Evolutionary conservation across 2,888 invertebrate genomes (phyloP).

Genomic region (Alviniconcha strummeri): DNA sequence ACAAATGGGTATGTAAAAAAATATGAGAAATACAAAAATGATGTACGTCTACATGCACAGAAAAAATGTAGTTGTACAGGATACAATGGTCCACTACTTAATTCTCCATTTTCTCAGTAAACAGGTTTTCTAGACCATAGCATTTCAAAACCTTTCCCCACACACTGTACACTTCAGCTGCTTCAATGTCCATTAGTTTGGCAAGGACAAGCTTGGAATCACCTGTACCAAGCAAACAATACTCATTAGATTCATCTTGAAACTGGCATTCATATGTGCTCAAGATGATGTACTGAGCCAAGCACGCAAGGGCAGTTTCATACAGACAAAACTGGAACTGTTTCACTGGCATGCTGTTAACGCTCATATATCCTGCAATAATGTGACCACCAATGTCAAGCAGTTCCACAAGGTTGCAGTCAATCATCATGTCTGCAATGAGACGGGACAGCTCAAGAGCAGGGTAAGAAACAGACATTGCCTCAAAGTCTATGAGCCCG

Average conservation of each 20-base stretch:
- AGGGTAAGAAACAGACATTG: slow-evolving; percentile 22
- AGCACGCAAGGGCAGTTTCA: slow-evolving; percentile 12
- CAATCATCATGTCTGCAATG: slow-evolving; percentile 34
- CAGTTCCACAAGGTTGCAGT: slow-evolving; percentile 13
- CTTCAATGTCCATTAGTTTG: not conserved
- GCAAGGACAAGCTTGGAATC: not conserved
- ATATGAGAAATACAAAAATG: too few species aligned
- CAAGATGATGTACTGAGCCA: slow-evolving; percentile 27
- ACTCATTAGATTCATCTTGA: slow-evolving; percentile 6
- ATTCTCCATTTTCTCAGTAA: not conserved
- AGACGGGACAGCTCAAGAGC: slow-evolving; percentile 26
- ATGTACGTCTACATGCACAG: too few species aligned
- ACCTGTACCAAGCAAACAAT: not conserved
- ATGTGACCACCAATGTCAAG: slow-evolving; percentile 21
- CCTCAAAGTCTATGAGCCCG: slow-evolving; percentile 35
- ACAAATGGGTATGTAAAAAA: too few species aligned
- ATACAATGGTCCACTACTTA: too few species aligned
- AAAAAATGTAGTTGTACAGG: too few species aligned
- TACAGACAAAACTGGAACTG: slow-evolving; percentile 13
- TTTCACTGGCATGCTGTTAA: not conserved
- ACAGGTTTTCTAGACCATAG: not conserved
- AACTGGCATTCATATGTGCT: not conserved
- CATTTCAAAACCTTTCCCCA: slow-evolving; percentile 4
- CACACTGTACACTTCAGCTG: not conserved
- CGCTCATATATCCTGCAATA: slow-evolving; percentile 17